These are phyloP conservation scores for Lindbergichthys nudifrons DNA, from an alignment of 2,797 vertebrate genomes.

Conservation along the genomic window DNA sequence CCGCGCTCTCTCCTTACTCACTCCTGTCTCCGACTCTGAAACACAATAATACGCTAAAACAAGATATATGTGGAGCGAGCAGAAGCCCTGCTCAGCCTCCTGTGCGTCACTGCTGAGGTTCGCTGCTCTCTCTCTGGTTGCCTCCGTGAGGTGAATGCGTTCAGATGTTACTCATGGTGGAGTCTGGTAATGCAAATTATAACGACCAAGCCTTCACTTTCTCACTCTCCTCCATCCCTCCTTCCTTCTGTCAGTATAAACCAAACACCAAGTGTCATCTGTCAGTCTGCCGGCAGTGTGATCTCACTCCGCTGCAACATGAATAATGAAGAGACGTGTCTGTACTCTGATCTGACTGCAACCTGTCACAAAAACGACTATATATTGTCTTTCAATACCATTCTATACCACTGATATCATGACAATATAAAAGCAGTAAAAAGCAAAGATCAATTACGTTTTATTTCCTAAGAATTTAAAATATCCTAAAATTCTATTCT, in stretches of 20 bases:
- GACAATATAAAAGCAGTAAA: no score
- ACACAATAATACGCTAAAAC: conserved; percentile 4
- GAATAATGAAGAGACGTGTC: conserved; percentile 69
- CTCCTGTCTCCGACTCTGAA: conserved; percentile 30
- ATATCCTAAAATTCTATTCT: no score
- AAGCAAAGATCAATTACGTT: no score
- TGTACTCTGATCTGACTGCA: conserved; percentile 26
- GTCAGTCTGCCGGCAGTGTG: conserved; percentile 61
- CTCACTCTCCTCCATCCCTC: conserved; percentile 25
- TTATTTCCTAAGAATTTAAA: no score
- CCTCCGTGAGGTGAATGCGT: conserved; percentile 16
- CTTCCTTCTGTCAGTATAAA: conserved; percentile 38
- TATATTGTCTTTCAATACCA: no score
- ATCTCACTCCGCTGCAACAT: conserved; percentile 60
- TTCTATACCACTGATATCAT: no score
- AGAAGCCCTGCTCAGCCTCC: conserved; percentile 11
- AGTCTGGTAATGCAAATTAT: conserved; percentile 21
- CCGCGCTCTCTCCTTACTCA: conserved; percentile 21
- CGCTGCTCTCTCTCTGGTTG: not conserved
- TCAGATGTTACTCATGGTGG: conserved; percentile 43
- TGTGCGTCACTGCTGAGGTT: conserved; percentile 40
- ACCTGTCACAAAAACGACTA: no score
- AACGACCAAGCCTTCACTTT: conserved; percentile 15
- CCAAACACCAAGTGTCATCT: conserved; percentile 76
- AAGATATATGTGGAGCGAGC: conserved; percentile 27